These are phyloP conservation scores for Eonycteris spelaea DNA, from an alignment of 2,113 vertebrate genomes.

Conservation along the genomic window DNA sequence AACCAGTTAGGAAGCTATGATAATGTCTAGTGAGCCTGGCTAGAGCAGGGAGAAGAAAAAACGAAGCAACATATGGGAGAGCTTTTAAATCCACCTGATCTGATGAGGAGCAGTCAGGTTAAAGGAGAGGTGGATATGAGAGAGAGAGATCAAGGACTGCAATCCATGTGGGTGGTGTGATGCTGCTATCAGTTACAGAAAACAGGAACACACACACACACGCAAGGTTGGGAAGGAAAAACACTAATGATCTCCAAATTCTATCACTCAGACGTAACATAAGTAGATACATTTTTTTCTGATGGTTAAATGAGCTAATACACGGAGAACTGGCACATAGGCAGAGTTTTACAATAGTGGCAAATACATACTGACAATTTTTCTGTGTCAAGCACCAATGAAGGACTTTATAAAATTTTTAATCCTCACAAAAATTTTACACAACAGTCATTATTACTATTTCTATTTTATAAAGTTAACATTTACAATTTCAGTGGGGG, in stretches of 20 bases:
- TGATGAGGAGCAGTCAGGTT: neutral
- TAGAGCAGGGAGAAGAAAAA: neutral
- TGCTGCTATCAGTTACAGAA: neutral
- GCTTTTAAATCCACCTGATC: neutral
- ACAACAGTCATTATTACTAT: neutral
- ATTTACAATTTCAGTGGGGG: neutral
- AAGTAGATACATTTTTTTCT: neutral
- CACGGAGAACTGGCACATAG: neutral
- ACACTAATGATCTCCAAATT: neutral
- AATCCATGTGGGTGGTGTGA: neutral
- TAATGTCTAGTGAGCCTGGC: neutral
- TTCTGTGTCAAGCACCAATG: neutral
- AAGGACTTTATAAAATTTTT: neutral
- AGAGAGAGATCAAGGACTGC: neutral
- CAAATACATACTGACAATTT: neutral
- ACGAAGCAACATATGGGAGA: rapidly evolving
- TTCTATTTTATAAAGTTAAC: neutral
- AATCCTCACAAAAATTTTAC: neutral
- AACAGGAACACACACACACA: neutral
- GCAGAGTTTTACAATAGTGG: neutral
- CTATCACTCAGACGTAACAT: neutral
- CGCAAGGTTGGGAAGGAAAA: neutral
- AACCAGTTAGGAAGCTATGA: neutral
- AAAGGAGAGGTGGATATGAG: neutral
- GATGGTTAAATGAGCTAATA: neutral